Base-by-base conservation (phyloP, 1,140 invertebrate species). In the Heliconius congener region DNA sequence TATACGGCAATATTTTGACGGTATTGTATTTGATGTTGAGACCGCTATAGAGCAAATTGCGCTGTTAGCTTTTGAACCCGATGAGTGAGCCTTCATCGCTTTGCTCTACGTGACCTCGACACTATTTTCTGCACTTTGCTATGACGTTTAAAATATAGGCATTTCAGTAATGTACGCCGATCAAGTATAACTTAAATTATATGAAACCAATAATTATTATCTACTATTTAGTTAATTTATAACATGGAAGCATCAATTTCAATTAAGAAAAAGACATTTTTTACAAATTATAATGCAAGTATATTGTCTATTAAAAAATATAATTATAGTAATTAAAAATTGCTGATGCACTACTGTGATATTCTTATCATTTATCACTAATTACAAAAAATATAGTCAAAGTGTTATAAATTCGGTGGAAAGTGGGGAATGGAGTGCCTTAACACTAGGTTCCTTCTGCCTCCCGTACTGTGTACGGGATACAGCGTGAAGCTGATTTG, bases 1-100 rank as follows among this genome's bases (percentile, higher is more conserved):
- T 76, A 66, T 42, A 60, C n/a, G 27, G 42, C 75, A 71, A 71
- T 76, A 50, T 50, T 78, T 78, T 70, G 19, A 46, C 46, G 37
- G 71, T 60, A n/a, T 71, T 34, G 52, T 46, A 55, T 23, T 74
- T 4, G 50, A 23, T 74, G 52, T 80, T 80, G 37, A 73, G 71
- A 55, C 34, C 42, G 23, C 11, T 60, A 46, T n/a, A 52, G 27
- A 87, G 89, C 83, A 84, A 87, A 90, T 91, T 83, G 86, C 83
- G 85, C 86, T 77, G 74, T 93, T 92, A 88, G 82, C 90, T 89
- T 92, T 90, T 93, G 91, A 93, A 89, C 91, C 81, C 90, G 88
- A 87, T 91, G 88, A 91, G 88, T 91, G 90, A 93, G 90, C 88
- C 90, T 92, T 92, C 88, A 88, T 84, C 89, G 85, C 77, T 42